phyloP scores from a whole-genome alignment of 2,797 vertebrate genomes.

The Tokudaia muenninki region DNA sequence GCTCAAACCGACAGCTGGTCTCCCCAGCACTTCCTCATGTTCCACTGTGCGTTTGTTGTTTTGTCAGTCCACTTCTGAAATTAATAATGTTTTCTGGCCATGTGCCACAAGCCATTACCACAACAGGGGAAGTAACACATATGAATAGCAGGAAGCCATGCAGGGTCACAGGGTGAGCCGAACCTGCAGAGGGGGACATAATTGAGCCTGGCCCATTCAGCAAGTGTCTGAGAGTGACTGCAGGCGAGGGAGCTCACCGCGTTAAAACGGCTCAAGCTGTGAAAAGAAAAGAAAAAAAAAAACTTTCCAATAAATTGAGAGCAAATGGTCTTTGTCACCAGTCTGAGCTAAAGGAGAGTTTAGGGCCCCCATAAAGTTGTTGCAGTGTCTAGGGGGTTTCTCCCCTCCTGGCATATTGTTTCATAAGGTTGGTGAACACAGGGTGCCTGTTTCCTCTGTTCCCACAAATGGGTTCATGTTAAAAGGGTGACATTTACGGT shows the following conservation, averaged over 20 bases:
- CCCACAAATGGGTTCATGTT: constrained; percentile 76
- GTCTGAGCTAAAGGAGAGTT: constrained; percentile 65
- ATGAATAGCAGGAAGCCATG: constrained; percentile 89
- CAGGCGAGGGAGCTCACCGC: constrained; percentile 44
- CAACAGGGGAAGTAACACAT: constrained; percentile 91
- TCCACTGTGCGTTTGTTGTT: constrained; percentile 88
- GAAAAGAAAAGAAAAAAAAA: constrained; percentile 72
- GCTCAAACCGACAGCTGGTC: constrained; percentile 89
- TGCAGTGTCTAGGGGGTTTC: constrained; percentile 50
- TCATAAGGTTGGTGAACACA: constrained; percentile 69
- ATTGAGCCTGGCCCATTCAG: constrained; percentile 85
- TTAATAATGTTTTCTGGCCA: constrained; percentile 90
- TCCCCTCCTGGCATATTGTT: constrained; percentile 61
- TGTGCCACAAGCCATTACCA: constrained; percentile 90
- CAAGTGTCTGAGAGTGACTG: constrained; percentile 76
- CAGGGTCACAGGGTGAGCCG: constrained; percentile 89
- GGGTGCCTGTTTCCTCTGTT: constrained; percentile 82
- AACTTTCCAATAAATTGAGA: constrained; percentile 78
- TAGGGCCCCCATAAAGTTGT: constrained; percentile 62
- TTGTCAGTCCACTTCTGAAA: constrained; percentile 90
- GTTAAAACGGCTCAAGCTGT: constrained; percentile 82
- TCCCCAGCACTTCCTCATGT: constrained; percentile 87
- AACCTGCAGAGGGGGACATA: constrained; percentile 88
- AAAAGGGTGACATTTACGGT: constrained; percentile 83
- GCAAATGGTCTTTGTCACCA: constrained; percentile 75